These are phyloP conservation scores for Laupala kohalensis DNA, from an alignment of 1,140 invertebrate species.

Conservation along the genomic window DNA sequence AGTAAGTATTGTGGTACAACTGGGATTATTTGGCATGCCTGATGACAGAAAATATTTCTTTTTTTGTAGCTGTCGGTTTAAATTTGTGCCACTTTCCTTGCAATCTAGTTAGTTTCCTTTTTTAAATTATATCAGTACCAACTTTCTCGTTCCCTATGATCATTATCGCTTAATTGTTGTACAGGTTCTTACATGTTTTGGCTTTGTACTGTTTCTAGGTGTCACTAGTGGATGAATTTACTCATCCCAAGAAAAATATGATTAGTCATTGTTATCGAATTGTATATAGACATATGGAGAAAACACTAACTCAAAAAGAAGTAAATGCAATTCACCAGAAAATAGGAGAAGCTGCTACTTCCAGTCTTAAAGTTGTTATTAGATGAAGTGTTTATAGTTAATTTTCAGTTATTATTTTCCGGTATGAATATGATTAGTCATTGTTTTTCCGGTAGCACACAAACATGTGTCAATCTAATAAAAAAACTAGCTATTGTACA, in stretches of 20 bases:
- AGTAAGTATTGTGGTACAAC: conserved; percentile 33
- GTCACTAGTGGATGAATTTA: conserved; percentile 72
- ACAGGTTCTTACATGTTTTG: not conserved
- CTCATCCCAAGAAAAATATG: conserved; percentile 69
- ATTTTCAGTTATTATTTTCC: too few species aligned
- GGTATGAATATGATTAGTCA: too few species aligned
- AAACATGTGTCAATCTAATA: too few species aligned
- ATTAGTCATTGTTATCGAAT: conserved; percentile 87
- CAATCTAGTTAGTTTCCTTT: too few species aligned
- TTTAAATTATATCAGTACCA: not conserved
- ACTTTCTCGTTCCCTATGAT: not conserved
- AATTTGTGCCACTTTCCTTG: too few species aligned
- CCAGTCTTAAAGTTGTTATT: conserved; percentile 40
- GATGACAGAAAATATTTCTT: not conserved
- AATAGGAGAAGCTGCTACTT: conserved; percentile 48
- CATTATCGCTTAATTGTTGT: not conserved
- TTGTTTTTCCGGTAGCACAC: too few species aligned
- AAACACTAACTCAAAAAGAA: conserved; percentile 73
- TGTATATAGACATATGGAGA: conserved; percentile 85
- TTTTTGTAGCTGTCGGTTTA: not conserved
- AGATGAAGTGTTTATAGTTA: too few species aligned
- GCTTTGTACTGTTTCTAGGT: conserved; percentile 44
- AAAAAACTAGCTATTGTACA: too few species aligned
- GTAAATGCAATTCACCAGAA: conserved; percentile 72
- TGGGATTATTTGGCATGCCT: not conserved